Base-by-base conservation (phyloP, 53 echinoderm and acorn worm species). In the Echinarachnius parma region DNA sequence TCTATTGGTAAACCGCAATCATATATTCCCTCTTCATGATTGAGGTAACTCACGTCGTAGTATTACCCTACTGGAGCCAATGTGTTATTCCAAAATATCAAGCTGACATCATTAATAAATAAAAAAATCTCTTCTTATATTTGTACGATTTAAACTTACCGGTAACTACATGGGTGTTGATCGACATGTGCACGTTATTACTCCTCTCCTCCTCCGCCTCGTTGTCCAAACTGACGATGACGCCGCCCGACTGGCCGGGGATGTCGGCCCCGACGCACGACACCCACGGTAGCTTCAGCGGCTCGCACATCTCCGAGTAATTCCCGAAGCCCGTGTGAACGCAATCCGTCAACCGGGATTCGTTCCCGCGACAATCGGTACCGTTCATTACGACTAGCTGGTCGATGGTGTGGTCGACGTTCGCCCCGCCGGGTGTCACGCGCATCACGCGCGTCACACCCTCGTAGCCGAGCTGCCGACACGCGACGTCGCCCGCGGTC, bases 401-500 rank as follows among this genome's bases (percentile, higher is more conserved):
- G n/a, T n/a, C n/a, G n/a, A n/a, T n/a, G n/a, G n/a, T n/a, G n/a
- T n/a, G n/a, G 3, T 56, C 9, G 46, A 36, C 22, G 37, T 72
- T 27, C 36, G 34, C 16, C 50, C 53, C 19, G 21, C 74, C 74
- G 26, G 74, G 74, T 28, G 74, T 56, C 8, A 72, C 57, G n/a
- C 57, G 55, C 74, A 57, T 56, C 36, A 56, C 74, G 8, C 74
- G 55, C 28, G 74, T 56, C 1, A 72, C 57, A 25, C 74, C 74
- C 26, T 72, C 71, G 74, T 92, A 78, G 30, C 92, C 87, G 22
- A 92, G 81, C 44, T 78, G 79, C 10, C 81, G 58, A 71, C 87
- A 87, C 14, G 87, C 87, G 21, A 76, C 81, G 66, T 84, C 71
- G 31, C 80, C 81, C 9, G 55, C 59, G n/a, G 32, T 52, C n/a